A percentile compares a stretch with the other conserved stretches of the same genome.
These are phyloP conservation scores for Clarias batrachus DNA, from an alignment of 2,113 vertebrate species.

Conservation along the genomic window DNA sequence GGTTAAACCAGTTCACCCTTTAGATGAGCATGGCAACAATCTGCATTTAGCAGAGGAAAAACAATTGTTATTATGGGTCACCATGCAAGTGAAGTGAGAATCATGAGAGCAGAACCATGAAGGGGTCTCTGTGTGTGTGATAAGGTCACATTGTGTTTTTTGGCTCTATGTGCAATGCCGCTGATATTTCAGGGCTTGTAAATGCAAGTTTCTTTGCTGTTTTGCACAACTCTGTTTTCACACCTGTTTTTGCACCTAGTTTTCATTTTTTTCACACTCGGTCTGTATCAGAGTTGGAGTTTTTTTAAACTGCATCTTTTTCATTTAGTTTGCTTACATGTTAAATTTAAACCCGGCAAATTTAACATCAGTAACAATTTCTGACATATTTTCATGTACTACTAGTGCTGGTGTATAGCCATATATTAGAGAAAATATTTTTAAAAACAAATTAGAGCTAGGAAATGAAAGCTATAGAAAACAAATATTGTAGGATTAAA, in stretches of 20 bases:
- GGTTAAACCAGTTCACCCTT: slow-evolving; percentile 15
- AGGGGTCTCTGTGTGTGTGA: not conserved
- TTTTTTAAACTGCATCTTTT: not conserved
- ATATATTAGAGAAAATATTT: not conserved
- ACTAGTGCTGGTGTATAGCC: not conserved
- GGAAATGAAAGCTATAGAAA: not conserved
- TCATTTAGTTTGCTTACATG: not conserved
- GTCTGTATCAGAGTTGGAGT: not conserved
- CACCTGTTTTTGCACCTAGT: not conserved
- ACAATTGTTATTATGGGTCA: not conserved
- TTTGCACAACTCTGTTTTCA: slow-evolving; percentile 1
- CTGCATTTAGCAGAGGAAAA: not conserved
- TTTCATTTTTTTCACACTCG: not conserved
- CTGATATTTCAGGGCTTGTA: slow-evolving; percentile 4
- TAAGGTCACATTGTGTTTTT: slow-evolving; percentile 6
- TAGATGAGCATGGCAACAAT: not conserved
- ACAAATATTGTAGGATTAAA: not conserved
- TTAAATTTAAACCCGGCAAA: not conserved
- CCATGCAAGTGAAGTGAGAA: not conserved
- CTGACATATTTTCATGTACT: not conserved
- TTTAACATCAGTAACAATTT: not conserved
- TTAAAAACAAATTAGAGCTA: not conserved
- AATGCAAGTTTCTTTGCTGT: not conserved
- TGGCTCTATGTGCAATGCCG: not conserved
- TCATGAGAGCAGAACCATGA: not conserved